Conservation (phyloP, 2,113 vertebrate genomes). For the Festucalex cinctus region DNA sequence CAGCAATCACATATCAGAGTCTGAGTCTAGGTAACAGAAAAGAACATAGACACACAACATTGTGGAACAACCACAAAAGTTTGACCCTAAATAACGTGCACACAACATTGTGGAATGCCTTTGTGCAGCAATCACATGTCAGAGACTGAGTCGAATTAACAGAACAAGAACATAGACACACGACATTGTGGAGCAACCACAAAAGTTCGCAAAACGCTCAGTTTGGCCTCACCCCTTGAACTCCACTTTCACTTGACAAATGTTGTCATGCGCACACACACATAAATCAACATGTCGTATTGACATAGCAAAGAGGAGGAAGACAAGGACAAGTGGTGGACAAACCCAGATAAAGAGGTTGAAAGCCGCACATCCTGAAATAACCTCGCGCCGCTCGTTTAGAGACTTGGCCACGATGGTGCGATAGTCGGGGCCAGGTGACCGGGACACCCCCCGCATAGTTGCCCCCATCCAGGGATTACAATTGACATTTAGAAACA, state of each 20-base stretch:
- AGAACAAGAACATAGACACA: neutral
- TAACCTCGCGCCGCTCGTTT: slow-evolving; percentile 10
- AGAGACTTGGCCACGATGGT: neutral
- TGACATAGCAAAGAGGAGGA: neutral
- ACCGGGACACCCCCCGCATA: slow-evolving; percentile 32
- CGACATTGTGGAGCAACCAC: no score
- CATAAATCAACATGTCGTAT: neutral
- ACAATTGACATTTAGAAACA: slow-evolving; percentile 53
- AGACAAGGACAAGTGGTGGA: neutral
- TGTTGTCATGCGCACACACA: neutral
- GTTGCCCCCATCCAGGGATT: slow-evolving; percentile 46
- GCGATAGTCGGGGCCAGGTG: neutral
- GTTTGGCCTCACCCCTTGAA: neutral
- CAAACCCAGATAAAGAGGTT: slow-evolving; percentile 3
- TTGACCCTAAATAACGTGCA: no score
- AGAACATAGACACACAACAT: neutral
- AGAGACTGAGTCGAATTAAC: neutral
- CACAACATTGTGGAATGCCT: no score
- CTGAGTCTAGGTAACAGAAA: neutral
- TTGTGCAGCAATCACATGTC: no score
- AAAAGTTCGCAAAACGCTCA: no score
- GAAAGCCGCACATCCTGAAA: slow-evolving; percentile 10
- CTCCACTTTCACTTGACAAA: neutral
- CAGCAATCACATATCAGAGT: no score
- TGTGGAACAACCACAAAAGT: neutral